Base-by-base conservation (phyloP, 2,113 vertebrate genomes). In the Dipodomys merriami region DNA sequence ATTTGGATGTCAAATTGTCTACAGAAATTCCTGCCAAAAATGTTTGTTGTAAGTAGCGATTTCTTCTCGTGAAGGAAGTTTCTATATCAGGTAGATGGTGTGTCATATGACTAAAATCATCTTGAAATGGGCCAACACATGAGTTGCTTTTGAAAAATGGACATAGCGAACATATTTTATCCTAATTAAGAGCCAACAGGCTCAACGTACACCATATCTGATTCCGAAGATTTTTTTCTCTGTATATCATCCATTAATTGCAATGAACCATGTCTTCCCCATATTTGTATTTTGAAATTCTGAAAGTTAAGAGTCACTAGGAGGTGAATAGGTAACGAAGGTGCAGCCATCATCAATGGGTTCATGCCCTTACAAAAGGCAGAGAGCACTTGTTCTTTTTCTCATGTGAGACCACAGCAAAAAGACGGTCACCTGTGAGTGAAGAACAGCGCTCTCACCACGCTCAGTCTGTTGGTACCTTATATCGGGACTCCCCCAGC, bases 1-100 rank as follows among this genome's bases (percentile, higher is more conserved):
- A 96, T 96, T 93, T 86, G 96, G 93, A 94, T n/a, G 69, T 57
- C 39, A 86, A 96, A 83, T 79, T 95, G 57, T 86, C 96, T 86
- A 92, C 39, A 91, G 77, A 91, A 92, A 94, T 85, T 76, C 35
- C 89, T 96, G 91, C 95, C 94, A 94, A 96, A 96, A 93, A 77
- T 89, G 87, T 77, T 96, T 95, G 64, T 82, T 46, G 77, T 91
- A 69, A 39, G 78, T 94, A 91, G 94, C 78, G 93, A 96, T 93
- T 92, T 94, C 77, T 95, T 96, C 18, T 53, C 91, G 30, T 19
- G 64, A 57, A 94, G 87, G 81, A 88, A 72, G 11, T 46, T 84
- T 77, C 53, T 79, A 0, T 79, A 90, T 91, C 88, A 95, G 91
- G 87, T 94, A 95, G 90, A 96, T 85, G 46, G 89, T 95, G 62